Percentiles rank a stretch among this genome's conserved stretches.
Evolutionary conservation across 2,888 invertebrate species (phyloP).

Genomic region (Noctua janthina): DNA sequence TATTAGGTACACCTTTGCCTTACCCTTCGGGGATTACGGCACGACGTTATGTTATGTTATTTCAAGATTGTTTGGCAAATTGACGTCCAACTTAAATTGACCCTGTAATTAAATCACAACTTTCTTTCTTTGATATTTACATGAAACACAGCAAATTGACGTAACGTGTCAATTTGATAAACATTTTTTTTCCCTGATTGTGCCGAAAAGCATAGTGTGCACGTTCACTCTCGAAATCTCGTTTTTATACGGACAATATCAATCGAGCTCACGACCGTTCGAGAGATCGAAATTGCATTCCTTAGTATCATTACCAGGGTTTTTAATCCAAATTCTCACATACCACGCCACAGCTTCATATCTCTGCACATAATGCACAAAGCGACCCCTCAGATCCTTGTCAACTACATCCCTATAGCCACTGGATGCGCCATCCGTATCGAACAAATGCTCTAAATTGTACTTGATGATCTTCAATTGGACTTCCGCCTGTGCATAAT

Average conservation of each 20-base stretch:
- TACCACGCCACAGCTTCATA: conserved; percentile 74
- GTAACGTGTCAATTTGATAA: background rate
- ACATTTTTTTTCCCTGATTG: background rate
- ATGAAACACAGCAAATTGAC: background rate
- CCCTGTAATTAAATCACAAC: background rate
- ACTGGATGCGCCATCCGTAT: conserved; percentile 22
- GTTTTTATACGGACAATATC: too few species aligned
- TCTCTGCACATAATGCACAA: conserved; percentile 70
- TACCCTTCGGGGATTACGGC: too few species aligned
- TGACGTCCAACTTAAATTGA: background rate
- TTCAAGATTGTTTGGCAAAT: too few species aligned
- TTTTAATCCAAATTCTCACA: conserved; percentile 12
- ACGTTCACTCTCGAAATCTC: too few species aligned
- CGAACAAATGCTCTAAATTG: conserved; percentile 70
- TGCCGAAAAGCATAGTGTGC: background rate
- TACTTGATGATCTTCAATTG: conserved; percentile 76
- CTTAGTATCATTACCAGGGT: background rate
- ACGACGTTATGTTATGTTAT: too few species aligned
- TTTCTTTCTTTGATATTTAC: background rate
- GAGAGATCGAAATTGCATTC: background rate
- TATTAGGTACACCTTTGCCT: too few species aligned
- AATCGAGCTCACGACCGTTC: background rate
- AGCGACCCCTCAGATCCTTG: conserved; percentile 58
- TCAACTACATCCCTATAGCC: conserved; percentile 64
- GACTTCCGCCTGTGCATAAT: conserved; percentile 73